These are phyloP conservation scores for Clarias fuscus DNA, from an alignment of 2,797 vertebrate species.

Conservation along the genomic window DNA sequence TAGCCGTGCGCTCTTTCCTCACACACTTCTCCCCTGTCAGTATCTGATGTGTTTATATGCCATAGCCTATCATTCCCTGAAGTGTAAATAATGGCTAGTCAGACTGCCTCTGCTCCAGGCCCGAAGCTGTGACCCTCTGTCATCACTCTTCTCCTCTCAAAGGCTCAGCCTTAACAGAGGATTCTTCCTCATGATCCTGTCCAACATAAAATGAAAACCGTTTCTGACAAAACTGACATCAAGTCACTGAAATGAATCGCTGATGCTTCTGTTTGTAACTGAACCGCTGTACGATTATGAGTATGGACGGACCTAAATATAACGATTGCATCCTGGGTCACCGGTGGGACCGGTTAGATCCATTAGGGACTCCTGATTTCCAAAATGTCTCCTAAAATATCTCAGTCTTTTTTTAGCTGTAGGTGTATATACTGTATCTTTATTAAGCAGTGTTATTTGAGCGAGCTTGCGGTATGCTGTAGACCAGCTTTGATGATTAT, in stretches of 20 bases:
- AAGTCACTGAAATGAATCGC: constrained; percentile 33
- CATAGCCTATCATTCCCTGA: constrained; percentile 30
- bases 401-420: not conserved
- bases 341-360: not conserved
- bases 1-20: not conserved
- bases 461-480: not conserved
- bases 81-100: constrained; percentile 42
- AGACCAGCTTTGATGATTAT: constrained; percentile 6
- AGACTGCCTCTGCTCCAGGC: constrained; percentile 32
- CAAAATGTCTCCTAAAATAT: not conserved
- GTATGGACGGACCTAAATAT: constrained; percentile 2
- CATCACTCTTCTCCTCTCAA: constrained; percentile 52
- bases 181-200: constrained; percentile 42
- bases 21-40: not conserved
- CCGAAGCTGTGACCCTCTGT: constrained; percentile 22
- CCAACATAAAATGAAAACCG: constrained; percentile 39
- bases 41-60: constrained; percentile 29
- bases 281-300: not conserved
- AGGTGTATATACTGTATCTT: not conserved
- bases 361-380: not conserved
- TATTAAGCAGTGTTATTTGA: not conserved
- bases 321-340: not conserved
- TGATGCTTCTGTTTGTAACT: constrained; percentile 30
- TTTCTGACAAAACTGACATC: constrained; percentile 55
- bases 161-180: constrained; percentile 40